Conservation (phyloP, 2,797 vertebrate species). For the Labeo calbasu region DNA sequence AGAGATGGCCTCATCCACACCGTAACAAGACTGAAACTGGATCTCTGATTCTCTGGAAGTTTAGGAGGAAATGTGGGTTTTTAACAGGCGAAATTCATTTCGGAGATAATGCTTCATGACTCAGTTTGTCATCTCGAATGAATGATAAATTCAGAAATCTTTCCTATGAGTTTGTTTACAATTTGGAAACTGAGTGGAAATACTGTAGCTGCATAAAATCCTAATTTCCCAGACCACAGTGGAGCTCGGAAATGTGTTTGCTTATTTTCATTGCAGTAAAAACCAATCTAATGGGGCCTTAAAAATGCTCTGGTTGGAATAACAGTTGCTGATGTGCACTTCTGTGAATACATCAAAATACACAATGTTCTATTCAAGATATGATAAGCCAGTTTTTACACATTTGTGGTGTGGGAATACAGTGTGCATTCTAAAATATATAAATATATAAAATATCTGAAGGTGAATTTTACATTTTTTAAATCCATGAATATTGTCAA, state of each 20-base stretch:
- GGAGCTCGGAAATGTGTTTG: slow-evolving; percentile 18
- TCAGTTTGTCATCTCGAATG: slow-evolving; percentile 5
- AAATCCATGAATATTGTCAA: not conserved
- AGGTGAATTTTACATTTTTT: not conserved
- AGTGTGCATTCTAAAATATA: not conserved
- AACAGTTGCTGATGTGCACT: slow-evolving; percentile 3
- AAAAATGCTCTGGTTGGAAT: slow-evolving; percentile 22
- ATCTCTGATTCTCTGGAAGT: slow-evolving; percentile 54
- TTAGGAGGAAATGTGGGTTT: slow-evolving; percentile 58
- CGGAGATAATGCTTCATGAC: slow-evolving; percentile 20
- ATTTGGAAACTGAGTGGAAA: slow-evolving; percentile 23
- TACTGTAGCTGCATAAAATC: slow-evolving; percentile 17
- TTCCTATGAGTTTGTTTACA: not conserved
- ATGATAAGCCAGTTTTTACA: not conserved
- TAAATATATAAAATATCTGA: not conserved
- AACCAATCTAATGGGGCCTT: not conserved
- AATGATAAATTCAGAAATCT: slow-evolving; percentile 18
- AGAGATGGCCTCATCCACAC: slow-evolving; percentile 59
- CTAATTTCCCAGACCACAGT: slow-evolving; percentile 27
- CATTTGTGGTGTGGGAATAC: not conserved
- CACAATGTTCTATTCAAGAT: not conserved
- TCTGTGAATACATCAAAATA: not conserved
- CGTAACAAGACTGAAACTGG: slow-evolving; percentile 66
- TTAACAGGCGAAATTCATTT: slow-evolving; percentile 57
- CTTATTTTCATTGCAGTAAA: slow-evolving; percentile 34